Conservation (phyloP, 2,797 vertebrate genomes). For the Diplodus sargus region DNA sequence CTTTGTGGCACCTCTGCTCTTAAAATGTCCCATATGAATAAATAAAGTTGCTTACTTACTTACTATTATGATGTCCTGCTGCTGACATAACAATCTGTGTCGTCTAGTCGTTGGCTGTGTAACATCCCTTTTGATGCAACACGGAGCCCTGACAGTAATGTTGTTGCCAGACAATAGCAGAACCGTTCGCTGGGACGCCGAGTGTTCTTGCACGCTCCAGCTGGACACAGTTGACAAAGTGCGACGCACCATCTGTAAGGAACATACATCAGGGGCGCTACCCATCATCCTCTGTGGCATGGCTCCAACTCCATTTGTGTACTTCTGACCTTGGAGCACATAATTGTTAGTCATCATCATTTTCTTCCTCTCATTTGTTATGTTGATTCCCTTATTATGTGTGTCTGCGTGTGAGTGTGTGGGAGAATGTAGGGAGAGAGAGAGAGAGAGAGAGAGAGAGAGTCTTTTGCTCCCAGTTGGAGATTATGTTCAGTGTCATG, state of each 20-base stretch:
- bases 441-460: not conserved
- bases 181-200: conserved; percentile 42
- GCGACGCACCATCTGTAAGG: conserved; percentile 68
- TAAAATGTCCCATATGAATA: no score
- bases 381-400: conserved; percentile 41
- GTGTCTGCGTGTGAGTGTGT: conserved; percentile 2
- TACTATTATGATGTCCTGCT: no score
- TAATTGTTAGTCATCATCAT: conserved; percentile 76
- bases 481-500: conserved; percentile 80
- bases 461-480: conserved; percentile 69
- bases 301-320: conserved; percentile 69
- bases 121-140: conserved; percentile 40
- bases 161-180: conserved; percentile 59
- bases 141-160: conserved; percentile 50
- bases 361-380: conserved; percentile 66
- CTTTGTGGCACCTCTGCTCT: no score
- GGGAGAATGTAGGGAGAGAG: not conserved
- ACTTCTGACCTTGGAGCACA: conserved; percentile 76
- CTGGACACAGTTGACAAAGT: conserved; percentile 77
- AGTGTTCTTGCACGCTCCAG: conserved; percentile 60
- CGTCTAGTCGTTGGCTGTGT: conserved; percentile 25
- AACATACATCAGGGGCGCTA: conserved; percentile 63
- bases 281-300: conserved; percentile 66
- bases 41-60: no score
- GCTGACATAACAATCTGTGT: conserved; percentile 22